Conservation (phyloP, 2,888 invertebrate genomes). For the Drosophila yooni region DNA sequence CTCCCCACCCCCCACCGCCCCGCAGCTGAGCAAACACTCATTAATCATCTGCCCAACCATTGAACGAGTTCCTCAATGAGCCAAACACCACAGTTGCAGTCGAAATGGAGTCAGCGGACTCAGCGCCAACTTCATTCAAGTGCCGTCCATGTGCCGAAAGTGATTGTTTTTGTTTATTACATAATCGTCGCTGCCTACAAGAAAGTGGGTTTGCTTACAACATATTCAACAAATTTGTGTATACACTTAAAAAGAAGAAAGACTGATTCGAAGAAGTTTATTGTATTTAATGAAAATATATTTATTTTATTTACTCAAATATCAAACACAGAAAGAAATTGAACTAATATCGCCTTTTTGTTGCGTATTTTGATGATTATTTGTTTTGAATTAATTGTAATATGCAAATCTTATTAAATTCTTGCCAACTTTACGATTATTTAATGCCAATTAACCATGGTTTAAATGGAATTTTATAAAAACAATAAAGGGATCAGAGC, state of each 20-base stretch:
- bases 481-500: neutral
- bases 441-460: neutral
- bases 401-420: neutral
- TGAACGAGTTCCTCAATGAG: conserved; percentile 44
- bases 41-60: conserved; percentile 51
- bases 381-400: neutral
- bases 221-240: neutral
- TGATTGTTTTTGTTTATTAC: conserved; percentile 65
- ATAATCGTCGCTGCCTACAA: conserved; percentile 53
- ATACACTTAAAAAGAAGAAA: conserved; percentile 18
- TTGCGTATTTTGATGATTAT: neutral
- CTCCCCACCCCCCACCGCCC: conserved; percentile 6
- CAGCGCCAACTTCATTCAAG: conserved; percentile 62
- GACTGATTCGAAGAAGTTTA: neutral
- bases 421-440: neutral
- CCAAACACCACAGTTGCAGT: conserved; percentile 28
- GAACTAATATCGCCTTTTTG: neutral
- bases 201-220: conserved; percentile 46
- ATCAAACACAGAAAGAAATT: neutral
- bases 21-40: conserved; percentile 37
- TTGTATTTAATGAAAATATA: neutral
- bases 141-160: conserved; percentile 69
- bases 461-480: neutral
- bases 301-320: neutral
- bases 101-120: conserved; percentile 11